These are phyloP conservation scores for Lysandra coridon DNA, from an alignment of 2,888 invertebrate genomes.

Conservation along the genomic window DNA sequence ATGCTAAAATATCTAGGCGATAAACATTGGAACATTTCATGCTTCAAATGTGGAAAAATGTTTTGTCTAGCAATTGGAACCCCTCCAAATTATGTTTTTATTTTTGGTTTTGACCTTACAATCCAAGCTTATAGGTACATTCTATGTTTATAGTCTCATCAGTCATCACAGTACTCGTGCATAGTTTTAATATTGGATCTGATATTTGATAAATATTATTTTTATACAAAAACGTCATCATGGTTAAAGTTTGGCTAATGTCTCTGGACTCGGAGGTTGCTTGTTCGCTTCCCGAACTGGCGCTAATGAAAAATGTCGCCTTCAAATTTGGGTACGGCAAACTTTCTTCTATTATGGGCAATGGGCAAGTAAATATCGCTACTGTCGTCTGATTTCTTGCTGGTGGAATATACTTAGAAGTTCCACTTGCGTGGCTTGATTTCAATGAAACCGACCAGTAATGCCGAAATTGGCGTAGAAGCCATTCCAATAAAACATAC, in stretches of 20 bases:
- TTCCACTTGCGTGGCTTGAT: no score
- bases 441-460: no score
- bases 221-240: no score
- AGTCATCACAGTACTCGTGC: background rate
- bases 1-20: constrained; percentile 6
- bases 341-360: no score
- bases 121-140: background rate
- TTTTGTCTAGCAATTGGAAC: constrained; percentile 16
- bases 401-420: background rate
- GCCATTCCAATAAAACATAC: background rate
- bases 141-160: background rate
- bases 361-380: no score
- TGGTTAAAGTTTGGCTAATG: no score
- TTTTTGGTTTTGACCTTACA: constrained; percentile 22
- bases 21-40: background rate
- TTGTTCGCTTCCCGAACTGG: no score
- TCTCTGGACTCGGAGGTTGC: no score
- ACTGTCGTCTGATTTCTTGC: background rate
- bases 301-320: no score
- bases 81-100: background rate
- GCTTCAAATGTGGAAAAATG: constrained; percentile 4
- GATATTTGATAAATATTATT: no score
- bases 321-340: no score
- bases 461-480: background rate
- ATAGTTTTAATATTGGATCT: background rate